These are phyloP conservation scores for Adelges cooleyi DNA, from an alignment of 1,140 invertebrate species.

Conservation along the genomic window DNA sequence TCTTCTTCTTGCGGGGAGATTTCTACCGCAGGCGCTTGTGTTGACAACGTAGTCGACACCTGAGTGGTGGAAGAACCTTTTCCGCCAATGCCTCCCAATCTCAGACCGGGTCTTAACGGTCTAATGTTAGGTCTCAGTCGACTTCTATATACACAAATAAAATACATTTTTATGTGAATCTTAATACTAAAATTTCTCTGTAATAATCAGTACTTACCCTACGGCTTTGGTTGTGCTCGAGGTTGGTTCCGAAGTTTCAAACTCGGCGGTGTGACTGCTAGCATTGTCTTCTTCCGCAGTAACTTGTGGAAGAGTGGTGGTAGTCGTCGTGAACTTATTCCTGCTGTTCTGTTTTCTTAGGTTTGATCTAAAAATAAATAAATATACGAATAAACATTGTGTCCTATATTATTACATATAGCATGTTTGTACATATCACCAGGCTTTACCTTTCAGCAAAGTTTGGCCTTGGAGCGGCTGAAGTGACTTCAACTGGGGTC, in stretches of 20 bases:
- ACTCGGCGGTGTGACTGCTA: background rate
- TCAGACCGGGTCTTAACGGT: conserved; percentile 16
- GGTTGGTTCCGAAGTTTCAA: background rate
- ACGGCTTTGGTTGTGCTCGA: background rate
- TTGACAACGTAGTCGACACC: background rate
- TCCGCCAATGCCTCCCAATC: background rate
- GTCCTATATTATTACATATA: too few species aligned
- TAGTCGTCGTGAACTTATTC: conserved; percentile 10
- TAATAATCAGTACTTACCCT: background rate
- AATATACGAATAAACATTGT: too few species aligned
- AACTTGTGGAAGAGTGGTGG: background rate
- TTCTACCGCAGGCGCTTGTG: background rate
- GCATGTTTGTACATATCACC: too few species aligned
- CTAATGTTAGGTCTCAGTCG: conserved; percentile 15
- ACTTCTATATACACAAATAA: background rate
- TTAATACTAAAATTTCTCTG: too few species aligned
- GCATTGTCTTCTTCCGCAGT: background rate
- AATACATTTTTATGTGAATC: too few species aligned
- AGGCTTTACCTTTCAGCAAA: conserved; percentile 22
- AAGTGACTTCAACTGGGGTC: conserved; percentile 6
- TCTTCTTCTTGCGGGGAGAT: background rate
- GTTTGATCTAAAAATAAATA: background rate
- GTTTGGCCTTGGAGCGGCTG: background rate
- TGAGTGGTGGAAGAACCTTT: background rate
- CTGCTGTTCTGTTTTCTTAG: conserved; percentile 15